Percentiles rank a stretch among this genome's conserved stretches.
Conservation (phyloP, 1,140 invertebrate genomes). For the Pachyrhynchus sulphureomaculatus region DNA sequence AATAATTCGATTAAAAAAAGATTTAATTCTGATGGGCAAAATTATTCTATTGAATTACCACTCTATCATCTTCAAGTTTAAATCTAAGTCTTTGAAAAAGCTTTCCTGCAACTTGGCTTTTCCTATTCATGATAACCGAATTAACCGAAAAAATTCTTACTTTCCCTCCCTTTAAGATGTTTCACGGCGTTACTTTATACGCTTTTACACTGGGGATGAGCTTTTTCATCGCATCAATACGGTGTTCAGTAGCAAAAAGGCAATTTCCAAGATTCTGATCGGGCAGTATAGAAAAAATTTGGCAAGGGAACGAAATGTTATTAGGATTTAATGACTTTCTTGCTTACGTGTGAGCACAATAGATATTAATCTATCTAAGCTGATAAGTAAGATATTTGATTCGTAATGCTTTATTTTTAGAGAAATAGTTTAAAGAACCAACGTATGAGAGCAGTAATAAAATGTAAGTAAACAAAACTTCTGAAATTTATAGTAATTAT, state of each 20-base stretch:
- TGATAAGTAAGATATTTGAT: constrained; percentile 1
- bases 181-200: constrained; percentile 2
- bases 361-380: constrained; percentile 27
- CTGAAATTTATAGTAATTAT: no score
- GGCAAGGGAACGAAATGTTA: constrained; percentile 25
- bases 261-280: constrained; percentile 29
- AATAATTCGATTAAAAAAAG: no score
- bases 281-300: constrained; percentile 24
- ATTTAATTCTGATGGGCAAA: no score
- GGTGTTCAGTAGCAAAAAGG: constrained; percentile 31
- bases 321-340: constrained; percentile 35
- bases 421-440: no score
- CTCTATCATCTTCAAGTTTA: no score
- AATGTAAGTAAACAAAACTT: no score
- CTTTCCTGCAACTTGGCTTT: no score
- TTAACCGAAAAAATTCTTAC: constrained; percentile 7
- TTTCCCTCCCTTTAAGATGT: constrained; percentile 1
- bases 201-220: constrained; percentile 7
- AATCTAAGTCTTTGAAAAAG: no score
- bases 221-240: constrained; percentile 32
- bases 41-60: no score
- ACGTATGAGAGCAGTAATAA: no score
- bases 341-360: constrained; percentile 22
- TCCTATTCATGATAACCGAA: no score
- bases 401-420: no score